phyloP scores from a whole-genome alignment of 2,797 vertebrate species.

The Oceanodroma leucorhoa region DNA sequence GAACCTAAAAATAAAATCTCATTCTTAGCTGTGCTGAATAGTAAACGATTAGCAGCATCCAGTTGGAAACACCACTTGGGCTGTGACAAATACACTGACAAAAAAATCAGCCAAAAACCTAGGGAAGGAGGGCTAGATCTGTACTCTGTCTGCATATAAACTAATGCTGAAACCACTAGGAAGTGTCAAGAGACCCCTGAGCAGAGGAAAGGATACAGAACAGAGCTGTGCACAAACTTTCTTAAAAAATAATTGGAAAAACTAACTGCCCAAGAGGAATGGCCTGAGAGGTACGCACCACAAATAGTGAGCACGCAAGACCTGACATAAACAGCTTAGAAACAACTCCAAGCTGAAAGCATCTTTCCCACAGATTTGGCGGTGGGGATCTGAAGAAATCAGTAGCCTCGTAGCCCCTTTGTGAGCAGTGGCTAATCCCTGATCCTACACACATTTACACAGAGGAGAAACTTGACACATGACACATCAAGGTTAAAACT shows the following conservation, averaged over 20 bases:
- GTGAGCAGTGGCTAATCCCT: not conserved
- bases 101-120: constrained; percentile 12
- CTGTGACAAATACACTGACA: constrained; percentile 33
- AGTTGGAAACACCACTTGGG: constrained; percentile 41
- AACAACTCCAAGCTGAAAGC: not conserved
- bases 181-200: constrained; percentile 26
- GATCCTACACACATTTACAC: not conserved
- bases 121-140: not conserved
- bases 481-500: constrained; percentile 21
- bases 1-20: constrained; percentile 53
- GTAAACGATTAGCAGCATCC: constrained; percentile 54
- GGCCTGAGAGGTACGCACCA: not conserved
- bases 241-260: constrained; percentile 32
- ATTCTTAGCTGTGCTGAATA: constrained; percentile 34
- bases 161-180: not conserved
- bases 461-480: not conserved
- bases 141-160: constrained; percentile 37
- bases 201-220: not conserved
- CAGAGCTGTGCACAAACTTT: not conserved
- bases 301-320: not conserved
- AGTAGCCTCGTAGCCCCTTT: not conserved
- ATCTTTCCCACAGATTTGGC: not conserved
- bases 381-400: accelerated
- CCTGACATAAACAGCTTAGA: not conserved
- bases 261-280: not conserved